Evolutionary conservation across 2,888 invertebrate species (phyloP).

Genomic region (Callinectes sapidus): DNA sequence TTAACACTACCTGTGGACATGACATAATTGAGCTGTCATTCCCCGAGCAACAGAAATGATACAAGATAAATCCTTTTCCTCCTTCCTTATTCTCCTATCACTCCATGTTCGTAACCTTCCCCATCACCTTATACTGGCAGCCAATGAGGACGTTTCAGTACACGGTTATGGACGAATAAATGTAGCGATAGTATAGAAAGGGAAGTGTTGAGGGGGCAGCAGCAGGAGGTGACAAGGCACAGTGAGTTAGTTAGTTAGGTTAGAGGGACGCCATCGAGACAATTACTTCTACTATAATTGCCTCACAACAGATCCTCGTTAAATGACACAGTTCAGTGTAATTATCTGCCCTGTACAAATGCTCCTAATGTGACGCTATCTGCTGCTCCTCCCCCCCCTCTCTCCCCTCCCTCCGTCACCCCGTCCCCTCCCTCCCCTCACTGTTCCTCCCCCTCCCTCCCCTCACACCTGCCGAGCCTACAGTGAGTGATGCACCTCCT

Average conservation of each 20-base stretch:
- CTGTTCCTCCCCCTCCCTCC: not conserved
- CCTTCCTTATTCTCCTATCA: no score
- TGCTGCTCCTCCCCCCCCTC: not conserved
- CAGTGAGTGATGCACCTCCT: constrained; percentile 32
- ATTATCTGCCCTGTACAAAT: constrained; percentile 33
- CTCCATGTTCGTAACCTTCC: not conserved
- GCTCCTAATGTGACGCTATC: constrained; percentile 36
- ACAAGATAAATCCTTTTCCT: no score
- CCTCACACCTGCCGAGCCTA: not conserved
- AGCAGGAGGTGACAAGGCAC: not conserved
- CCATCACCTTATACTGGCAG: not conserved
- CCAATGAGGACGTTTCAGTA: not conserved
- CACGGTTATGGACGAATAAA: not conserved
- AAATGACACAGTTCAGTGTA: constrained; percentile 26
- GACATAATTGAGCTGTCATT: no score
- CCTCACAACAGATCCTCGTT: constrained; percentile 31
- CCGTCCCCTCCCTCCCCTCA: not conserved
- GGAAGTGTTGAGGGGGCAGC: not conserved
- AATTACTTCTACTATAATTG: constrained; percentile 32
- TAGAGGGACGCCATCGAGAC: not conserved
- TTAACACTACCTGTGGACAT: no score
- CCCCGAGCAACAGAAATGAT: no score
- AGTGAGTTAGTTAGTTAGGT: not conserved
- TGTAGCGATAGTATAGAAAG: not conserved
- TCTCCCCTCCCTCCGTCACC: not conserved